Base-by-base conservation (phyloP, 2,888 invertebrate species). In the Sesia bembeciformis region DNA sequence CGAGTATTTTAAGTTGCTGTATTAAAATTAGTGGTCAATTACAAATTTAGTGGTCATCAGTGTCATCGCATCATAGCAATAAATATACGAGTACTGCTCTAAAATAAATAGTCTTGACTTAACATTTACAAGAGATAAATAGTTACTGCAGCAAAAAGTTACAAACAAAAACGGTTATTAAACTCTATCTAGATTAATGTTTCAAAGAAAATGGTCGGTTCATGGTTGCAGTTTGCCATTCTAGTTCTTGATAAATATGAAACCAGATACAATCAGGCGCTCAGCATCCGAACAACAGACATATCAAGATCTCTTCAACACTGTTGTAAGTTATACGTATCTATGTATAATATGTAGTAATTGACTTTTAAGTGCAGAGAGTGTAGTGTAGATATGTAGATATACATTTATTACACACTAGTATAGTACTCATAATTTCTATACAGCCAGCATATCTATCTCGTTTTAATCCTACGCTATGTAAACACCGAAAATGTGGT, bases 331-430 rank as follows among this genome's bases (percentile, higher is more conserved):
- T 52, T 54, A 59, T 55, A 46, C 46, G 8, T 4, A 46, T 23
- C 5, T 41, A 54, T 38, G 50, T 50, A 39, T 38, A 7, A 38
- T 53, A 51, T 56, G n/a, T 46, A 46, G 55, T 59, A 62, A 62
- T 62, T 62, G 59, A 56, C 59, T 62, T 62, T 62, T 60, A 62
- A 62, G 57, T 62, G 46, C 23, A 23, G 8, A 8, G 46, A 46
- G 4, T 4, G 4, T 23, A 46, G 4, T 4, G 4, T 23, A 23
- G 23, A 1, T 23, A 23, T 23, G 23, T 23, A 23, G 23, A 23
- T 23, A 23, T 1, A 23, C 1, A 23, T 23, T 23, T 23, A 23
- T 23, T 23, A 23, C 23, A 23, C 23, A 23, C 23, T 23, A 23
- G 23, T 23, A 23, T 23, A 23, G 23, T 23, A 23, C 23, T 23